phyloP scores from a whole-genome alignment of 2,797 vertebrate genomes.

The Lagorchestes hirsutus region DNA sequence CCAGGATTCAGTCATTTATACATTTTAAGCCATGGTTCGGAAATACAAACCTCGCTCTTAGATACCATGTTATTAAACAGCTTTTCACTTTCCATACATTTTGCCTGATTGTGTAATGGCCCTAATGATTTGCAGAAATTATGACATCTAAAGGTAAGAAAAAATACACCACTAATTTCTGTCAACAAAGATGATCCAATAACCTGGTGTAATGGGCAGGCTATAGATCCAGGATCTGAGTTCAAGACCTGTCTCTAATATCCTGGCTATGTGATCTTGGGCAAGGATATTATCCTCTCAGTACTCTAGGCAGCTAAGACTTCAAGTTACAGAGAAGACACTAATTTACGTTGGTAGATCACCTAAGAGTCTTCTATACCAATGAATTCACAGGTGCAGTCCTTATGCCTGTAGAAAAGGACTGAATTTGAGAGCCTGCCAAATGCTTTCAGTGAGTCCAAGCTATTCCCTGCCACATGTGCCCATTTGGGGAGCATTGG shows the following conservation, averaged over 20 bases:
- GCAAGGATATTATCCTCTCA: not conserved
- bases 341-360: not conserved
- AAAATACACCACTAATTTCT: not conserved
- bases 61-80: not conserved
- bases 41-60: not conserved
- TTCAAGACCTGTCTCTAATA: not conserved
- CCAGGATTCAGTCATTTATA: not conserved
- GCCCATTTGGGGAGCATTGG: not conserved
- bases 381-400: not conserved
- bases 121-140: not conserved
- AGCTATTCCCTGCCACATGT: not conserved
- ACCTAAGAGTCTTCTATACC: not conserved
- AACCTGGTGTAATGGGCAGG: not conserved
- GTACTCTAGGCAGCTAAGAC: not conserved
- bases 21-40: not conserved
- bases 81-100: not conserved
- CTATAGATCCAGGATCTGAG: not conserved
- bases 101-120: not conserved
- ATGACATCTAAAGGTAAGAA: not conserved
- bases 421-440: not conserved
- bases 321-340: not conserved
- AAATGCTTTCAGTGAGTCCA: not conserved
- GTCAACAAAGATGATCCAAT: not conserved
- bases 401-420: not conserved
- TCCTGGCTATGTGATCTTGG: not conserved